Base-by-base conservation (phyloP, 2,888 invertebrate species). In the Ypsolopha scabrella region DNA sequence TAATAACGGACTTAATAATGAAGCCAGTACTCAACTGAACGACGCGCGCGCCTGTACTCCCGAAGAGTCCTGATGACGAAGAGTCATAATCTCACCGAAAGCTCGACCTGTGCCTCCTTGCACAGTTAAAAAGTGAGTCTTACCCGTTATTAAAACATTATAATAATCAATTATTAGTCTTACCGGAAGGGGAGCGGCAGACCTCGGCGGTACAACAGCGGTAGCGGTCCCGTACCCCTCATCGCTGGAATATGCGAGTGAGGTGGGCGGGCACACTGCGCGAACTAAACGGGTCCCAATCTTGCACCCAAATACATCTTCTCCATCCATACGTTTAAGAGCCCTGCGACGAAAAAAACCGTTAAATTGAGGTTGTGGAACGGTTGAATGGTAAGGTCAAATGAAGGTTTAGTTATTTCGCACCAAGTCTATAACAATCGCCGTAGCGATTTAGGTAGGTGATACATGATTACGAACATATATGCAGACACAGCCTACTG, bases 261-360 rank as follows among this genome's bases (percentile, higher is more conserved):
- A 75, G 6, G 80, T 64, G 54, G 62, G 51, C 52, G 63, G 54
- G 7, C 38, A 69, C 59, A 53, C 63, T 64, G 48, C 76, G 70
- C 35, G 78, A 51, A 57, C 72, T 58, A 72, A 81, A 34, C 85
- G 68, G 9, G 82, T 86, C 60, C 75, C 74, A 53, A 86, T 93
- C 80, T 92, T 93, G 56, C 90, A 89, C 10, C 94, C 94, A 78
- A 90, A 94, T 50, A 95, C 93, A 81, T 93, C 91, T 72, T 94
- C 93, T 54, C 94, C 94, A 66, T 94, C 92, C 90, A 95, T 93
- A 67, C 95, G 91, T 73, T 93, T 93, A 67, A 92, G 88, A 57
- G 94, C 95, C 80, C 95, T 94, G 69, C 7, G 11, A 10, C 8
- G 13, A 2, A 46, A 33, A 10, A 4, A 10, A 34, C 33, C 9